phyloP scores from a whole-genome alignment of 2,113 vertebrate species.

The Platanista minor region DNA sequence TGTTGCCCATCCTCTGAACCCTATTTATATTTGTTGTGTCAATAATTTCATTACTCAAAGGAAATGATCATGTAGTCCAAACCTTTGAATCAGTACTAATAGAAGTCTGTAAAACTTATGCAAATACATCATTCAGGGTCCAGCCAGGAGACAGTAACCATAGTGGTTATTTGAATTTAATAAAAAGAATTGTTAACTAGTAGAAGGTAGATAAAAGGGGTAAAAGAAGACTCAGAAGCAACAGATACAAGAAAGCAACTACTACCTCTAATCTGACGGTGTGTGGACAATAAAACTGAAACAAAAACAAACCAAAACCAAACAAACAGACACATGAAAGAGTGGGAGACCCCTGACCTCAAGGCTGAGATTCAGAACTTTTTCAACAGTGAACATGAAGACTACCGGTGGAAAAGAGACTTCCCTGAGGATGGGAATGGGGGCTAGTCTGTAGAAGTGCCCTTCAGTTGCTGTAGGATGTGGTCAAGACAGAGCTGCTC shows the following conservation, averaged over 20 bases:
- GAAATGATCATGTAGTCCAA: not conserved
- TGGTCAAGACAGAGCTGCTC: not conserved
- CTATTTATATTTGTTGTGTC: not conserved
- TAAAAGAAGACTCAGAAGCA: not conserved
- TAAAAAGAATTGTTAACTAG: not conserved
- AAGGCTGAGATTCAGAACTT: not conserved
- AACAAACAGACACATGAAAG: not conserved
- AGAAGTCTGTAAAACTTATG: not conserved
- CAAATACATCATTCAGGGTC: not conserved
- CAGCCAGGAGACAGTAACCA: not conserved
- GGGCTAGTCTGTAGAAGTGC: not conserved
- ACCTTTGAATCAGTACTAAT: not conserved
- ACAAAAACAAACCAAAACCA: not conserved
- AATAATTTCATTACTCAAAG: not conserved
- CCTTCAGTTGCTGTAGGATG: not conserved
- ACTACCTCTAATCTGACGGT: not conserved
- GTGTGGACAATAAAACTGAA: not conserved
- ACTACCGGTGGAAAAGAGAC: not conserved
- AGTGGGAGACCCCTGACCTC: not conserved
- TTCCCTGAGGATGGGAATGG: not conserved
- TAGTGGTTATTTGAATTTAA: not conserved
- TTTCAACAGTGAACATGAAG: not conserved
- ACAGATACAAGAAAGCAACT: not conserved
- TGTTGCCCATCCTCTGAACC: not conserved
- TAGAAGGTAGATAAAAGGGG: not conserved